Evolutionary conservation across 2,888 invertebrate species (phyloP), one percentile per base, ranked within the genome.

Genomic region (Drosophila cyrtoloma): DNA sequence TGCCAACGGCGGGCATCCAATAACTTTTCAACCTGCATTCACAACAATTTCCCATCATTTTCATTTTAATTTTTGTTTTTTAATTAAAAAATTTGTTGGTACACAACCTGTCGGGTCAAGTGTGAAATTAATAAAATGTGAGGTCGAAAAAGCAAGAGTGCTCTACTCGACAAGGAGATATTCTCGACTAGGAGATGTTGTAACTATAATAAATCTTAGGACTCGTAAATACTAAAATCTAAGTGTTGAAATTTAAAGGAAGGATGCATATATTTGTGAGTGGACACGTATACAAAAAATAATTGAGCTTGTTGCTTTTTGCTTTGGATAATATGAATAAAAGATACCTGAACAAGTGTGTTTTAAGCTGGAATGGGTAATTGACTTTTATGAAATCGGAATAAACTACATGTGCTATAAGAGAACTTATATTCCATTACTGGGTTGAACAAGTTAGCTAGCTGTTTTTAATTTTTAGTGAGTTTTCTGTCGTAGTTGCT

Each of bases 21-120:
- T 39, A 57, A 26, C 44, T 59, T 52, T 37, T 28, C n/a, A 51
- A 35, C 35, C 67, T 32, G 67, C 37, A 55, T 44, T 37, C 32
- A 55, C 22, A 44, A n/a, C 30, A 50, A 68, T 65, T 52, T 33
- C 33, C 22, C 52, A 66, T 47, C 35, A 37, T 22, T 66, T 66
- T 30, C 3, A 19, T 22, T 51, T 16, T 3, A 19, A 9, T 47
- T 47, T 26, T 16, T 26, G 7, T 44, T 16, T 47, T 26, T 26
- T 16, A 47, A 47, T 47, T 47, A 26, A 26, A 26, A 47, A 22
- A 26, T 16, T 16, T 47, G 26, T 26, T 47, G 2, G 26, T 16
- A 16, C 47, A 26, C 5, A 47, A 9, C 47, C 47, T 47, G 47
- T 47, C 26, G 9, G 47, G 26, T 47, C 47, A 47, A 47, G 47